phyloP scores from a whole-genome alignment of 2,888 invertebrate genomes.

The Archips crataeganus region DNA sequence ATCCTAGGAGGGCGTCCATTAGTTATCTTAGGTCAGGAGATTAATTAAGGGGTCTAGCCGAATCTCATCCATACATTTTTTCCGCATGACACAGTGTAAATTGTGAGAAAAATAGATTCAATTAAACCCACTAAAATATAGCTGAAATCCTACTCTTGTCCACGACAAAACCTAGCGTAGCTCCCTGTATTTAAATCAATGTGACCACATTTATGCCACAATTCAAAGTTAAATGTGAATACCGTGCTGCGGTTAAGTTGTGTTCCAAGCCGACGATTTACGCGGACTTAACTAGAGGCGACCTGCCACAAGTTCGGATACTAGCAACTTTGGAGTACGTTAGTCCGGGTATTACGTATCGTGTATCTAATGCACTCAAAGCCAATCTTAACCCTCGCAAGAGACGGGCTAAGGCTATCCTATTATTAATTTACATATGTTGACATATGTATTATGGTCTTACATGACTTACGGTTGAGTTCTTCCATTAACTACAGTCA shows the following conservation, averaged over 20 bases:
- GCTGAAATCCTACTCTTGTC: no score
- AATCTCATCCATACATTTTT: no score
- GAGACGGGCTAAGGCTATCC: background rate
- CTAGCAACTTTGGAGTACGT: background rate
- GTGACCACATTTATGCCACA: conserved; percentile 20
- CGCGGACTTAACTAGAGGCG: conserved; percentile 25
- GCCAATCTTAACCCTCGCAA: background rate
- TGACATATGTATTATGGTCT: background rate
- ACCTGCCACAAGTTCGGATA: conserved; percentile 21
- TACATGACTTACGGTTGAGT: no score
- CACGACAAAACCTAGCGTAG: no score
- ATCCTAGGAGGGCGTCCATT: no score
- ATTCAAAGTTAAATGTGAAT: conserved; percentile 57
- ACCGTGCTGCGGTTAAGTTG: conserved; percentile 53
- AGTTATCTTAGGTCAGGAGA: no score
- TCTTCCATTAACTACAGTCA: no score
- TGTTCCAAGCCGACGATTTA: conserved; percentile 41
- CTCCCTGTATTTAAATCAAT: conserved; percentile 10
- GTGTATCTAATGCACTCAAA: conserved; percentile 1
- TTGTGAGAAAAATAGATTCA: no score
- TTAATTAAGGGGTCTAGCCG: no score
- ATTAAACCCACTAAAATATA: no score
- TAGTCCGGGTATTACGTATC: conserved; percentile 1
- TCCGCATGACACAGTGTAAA: no score
- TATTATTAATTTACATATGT: background rate